A percentile compares a stretch with the other conserved stretches of the same genome.
Conservation (phyloP, 2,113 vertebrate species). For the Leucopsar rothschildi region DNA sequence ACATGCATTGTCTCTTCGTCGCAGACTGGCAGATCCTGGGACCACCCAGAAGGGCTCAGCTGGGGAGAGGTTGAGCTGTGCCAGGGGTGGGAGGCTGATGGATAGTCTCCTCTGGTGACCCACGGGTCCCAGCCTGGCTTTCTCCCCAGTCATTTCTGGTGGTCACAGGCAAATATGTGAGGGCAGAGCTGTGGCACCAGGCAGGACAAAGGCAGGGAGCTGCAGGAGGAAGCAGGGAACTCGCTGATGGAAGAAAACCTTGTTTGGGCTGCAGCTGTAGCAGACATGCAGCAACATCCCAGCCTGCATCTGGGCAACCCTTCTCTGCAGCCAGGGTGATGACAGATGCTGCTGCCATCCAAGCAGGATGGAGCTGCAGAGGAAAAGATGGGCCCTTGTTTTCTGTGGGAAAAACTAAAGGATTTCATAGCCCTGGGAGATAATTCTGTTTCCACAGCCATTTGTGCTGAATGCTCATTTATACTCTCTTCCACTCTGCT, state of each 20-base stretch:
- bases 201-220: background rate
- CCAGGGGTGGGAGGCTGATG: background rate
- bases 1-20: background rate
- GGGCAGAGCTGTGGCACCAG: background rate
- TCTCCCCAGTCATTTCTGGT: background rate
- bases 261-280: background rate
- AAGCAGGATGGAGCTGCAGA: background rate
- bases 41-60: conserved; percentile 8
- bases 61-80: background rate
- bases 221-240: background rate
- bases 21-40: background rate
- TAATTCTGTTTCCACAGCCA: background rate
- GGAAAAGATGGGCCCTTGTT: background rate
- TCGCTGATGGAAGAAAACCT: background rate
- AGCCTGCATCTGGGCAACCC: background rate
- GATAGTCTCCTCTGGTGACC: background rate
- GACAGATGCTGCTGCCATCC: background rate
- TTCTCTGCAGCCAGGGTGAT: background rate
- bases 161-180: background rate
- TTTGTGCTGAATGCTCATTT: background rate
- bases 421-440: background rate
- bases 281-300: background rate
- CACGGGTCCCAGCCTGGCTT: background rate
- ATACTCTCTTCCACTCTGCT: background rate
- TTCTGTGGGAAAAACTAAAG: background rate